Evolutionary conservation across 2,113 vertebrate species (phyloP).

Genomic region (Pithys albifrons): DNA sequence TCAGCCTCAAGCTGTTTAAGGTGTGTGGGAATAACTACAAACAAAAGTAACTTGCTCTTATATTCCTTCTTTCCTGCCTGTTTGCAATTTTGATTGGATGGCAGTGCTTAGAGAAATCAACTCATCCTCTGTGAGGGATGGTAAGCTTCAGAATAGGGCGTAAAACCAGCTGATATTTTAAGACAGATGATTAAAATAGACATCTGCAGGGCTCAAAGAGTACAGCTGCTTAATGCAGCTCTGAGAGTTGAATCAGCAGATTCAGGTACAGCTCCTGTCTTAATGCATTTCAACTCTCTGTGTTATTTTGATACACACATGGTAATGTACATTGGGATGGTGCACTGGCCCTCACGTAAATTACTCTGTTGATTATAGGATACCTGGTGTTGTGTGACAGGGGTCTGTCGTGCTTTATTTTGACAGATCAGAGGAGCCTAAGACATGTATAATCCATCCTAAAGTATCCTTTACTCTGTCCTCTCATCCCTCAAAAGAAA

Average conservation of each 20-base stretch:
- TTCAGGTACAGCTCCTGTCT: slow-evolving; percentile 40
- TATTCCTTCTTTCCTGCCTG: slow-evolving; percentile 35
- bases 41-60: neutral
- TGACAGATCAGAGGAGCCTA: neutral
- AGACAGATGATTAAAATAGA: slow-evolving; percentile 64
- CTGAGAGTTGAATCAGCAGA: slow-evolving; percentile 59
- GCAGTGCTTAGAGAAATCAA: slow-evolving; percentile 30
- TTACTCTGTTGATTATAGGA: neutral
- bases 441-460: too few species aligned
- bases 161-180: slow-evolving; percentile 59
- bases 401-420: neutral
- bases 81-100: slow-evolving; percentile 42
- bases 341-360: fast-evolving
- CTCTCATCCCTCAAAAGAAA: neutral
- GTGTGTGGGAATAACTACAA: neutral
- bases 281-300: neutral
- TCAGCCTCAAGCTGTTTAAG: neutral
- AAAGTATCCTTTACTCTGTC: neutral
- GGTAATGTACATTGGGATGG: neutral
- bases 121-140: slow-evolving; percentile 35
- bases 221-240: slow-evolving; percentile 59
- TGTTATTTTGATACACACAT: neutral
- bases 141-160: slow-evolving; percentile 14
- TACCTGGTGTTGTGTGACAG: neutral
- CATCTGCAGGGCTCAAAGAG: slow-evolving; percentile 29